phyloP scores from a whole-genome alignment of 30 jellyfish, hydroid and myxozoan species.

The Chironex yamaguchii region DNA sequence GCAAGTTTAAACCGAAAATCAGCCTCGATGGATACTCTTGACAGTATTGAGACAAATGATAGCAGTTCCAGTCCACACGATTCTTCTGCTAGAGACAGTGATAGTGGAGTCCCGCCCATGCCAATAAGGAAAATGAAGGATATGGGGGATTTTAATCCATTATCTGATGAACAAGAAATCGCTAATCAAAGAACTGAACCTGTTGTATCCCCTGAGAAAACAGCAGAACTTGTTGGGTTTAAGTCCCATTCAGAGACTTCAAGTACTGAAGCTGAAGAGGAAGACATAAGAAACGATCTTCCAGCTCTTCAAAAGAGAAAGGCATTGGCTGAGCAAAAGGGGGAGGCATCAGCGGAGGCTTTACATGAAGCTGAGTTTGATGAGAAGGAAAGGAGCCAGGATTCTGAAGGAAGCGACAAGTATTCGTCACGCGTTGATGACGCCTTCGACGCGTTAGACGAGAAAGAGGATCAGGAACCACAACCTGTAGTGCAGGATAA shows the following conservation, averaged over 20 bases:
- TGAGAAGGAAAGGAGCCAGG: not conserved
- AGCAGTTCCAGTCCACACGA: conserved; percentile 79
- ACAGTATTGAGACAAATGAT: conserved; percentile 78
- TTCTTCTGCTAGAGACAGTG: conserved; percentile 81
- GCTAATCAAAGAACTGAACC: conserved; percentile 57
- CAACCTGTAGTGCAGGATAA: not conserved
- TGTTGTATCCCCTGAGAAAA: conserved; percentile 4
- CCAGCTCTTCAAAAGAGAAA: conserved; percentile 66
- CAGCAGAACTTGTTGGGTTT: conserved; percentile 79
- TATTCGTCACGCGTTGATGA: not conserved
- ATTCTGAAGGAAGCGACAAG: not conserved
- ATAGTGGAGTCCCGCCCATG: conserved; percentile 96
- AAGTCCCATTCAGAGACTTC: conserved; percentile 64
- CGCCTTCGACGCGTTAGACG: not conserved
- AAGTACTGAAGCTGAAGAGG: conserved; percentile 24
- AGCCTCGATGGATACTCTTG: conserved; percentile 83
- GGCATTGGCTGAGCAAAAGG: conserved; percentile 27
- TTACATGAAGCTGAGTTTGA: not conserved
- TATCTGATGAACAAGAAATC: conserved; percentile 72
- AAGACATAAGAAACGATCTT: conserved; percentile 65
- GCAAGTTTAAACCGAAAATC: conserved; percentile 70
- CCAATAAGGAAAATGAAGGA: conserved; percentile 97
- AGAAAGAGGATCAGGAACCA: not conserved
- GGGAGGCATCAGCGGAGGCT: not conserved
- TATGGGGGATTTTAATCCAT: conserved; percentile 62